Evolutionary conservation across 2,113 vertebrate species (phyloP), one percentile per base, ranked within the genome.

Genomic region (Heloderma charlesbogerti): DNA sequence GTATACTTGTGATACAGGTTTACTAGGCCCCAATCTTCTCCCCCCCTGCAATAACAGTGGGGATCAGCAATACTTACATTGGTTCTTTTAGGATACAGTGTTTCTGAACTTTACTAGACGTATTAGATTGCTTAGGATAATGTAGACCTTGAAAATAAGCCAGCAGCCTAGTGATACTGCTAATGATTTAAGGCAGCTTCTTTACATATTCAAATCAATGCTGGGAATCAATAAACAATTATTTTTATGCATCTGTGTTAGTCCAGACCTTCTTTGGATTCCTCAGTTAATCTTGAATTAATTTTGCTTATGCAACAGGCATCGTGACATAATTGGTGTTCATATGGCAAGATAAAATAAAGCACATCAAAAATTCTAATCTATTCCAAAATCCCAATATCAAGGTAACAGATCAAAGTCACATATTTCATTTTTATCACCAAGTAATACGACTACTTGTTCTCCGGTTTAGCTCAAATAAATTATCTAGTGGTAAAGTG

Each of bases 161-260:
- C 84, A 87, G 91, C 85, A 69, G 27, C n/a, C 54, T 87, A 25
- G 86, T 0, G 8, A 3, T 80, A 92, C 48, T 94, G 81, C 43
- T 92, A 31, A 93, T 94, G 84, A 60, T 96, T 97, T 96, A 94
- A 86, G 60, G 67, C 84, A 16, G 57, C 40, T 96, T 90, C 75
- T 93, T 91, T 66, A 66, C 87, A 18, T 96, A 96, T 95, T 96
- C 96, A 97, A 97, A 96, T 96, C 83, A 94, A 87, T 93, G 16
- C 60, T 18, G 22, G 93, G 95, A 95, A 97, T 97, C 96, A 63
- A 97, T 97, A 95, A 88, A 95, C 88, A 95, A 96, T 97, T 97
- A 95, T 96, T 96, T 97, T 95, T 94, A 93, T 94, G 95, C 67
- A 91, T 88, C 66, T 92, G 22, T 84, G 78, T 86, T 94, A 93